Evolutionary conservation across 2,113 vertebrate species (phyloP), one percentile per base, ranked within the genome.

Genomic region (Chionodraco myersi): DNA sequence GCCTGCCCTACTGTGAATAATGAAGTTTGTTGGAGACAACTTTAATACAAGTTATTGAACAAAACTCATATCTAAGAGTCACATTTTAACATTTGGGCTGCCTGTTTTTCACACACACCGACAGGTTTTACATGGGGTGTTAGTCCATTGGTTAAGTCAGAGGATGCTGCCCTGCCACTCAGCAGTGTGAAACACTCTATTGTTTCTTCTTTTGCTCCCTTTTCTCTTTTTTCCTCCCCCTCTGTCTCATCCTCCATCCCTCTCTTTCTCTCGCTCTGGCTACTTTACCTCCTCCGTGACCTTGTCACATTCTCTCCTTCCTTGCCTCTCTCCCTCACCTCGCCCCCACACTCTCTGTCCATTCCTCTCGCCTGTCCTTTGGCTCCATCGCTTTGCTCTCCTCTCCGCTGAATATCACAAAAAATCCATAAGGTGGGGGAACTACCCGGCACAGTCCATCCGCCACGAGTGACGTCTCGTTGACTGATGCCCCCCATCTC

Each of bases 261-360:
- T 64, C 52, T 56, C 45, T 64, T 41, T 53, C 63, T 67, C 51
- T 84, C 65, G 13, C 51, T 81, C 65, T 52, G 53, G 68, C 69
- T 74, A 64, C 56, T 81, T 85, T 72, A 75, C 81, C 77, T 89
- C 80, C 80, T 90, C 75, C 15, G 1, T 80, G 76, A 75, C 81
- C 75, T 78, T 91, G 85, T 86, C 86, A 87, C 79, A 82, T 80
- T 75, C 67, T 86, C 81, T 88, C 80, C 51, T 86, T 80, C 65
- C 75, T 41, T 41, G 36, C 36, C 72, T 67, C 72, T 52, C 62
- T 83, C 70, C 73, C 76, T 90, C 88, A 80, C 84, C 77, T 88
- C 82, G 61, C 83, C 86, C 87, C 82, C 79, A 85, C 88, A 89
- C 83, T 89, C 54, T 57, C 67, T 72, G 80, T 67, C 82, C 72